Evolutionary conservation across 2,888 invertebrate species (phyloP).

Genomic region (Eilema caniola): DNA sequence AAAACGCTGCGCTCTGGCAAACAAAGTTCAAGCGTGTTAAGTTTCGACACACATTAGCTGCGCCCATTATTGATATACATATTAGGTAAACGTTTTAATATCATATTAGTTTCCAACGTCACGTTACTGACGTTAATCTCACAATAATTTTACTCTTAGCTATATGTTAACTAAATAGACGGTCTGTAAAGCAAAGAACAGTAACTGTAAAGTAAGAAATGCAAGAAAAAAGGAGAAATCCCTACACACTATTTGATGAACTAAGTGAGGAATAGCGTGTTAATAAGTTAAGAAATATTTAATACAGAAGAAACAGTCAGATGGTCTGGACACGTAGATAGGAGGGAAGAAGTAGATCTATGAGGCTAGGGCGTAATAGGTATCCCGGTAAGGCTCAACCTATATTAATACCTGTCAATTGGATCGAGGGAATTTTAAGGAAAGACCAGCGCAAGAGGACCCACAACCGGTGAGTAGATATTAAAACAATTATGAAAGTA

Average conservation of each 20-base stretch:
- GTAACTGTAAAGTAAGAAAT: not conserved
- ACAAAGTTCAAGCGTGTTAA: not conserved
- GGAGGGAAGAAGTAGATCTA: too few species aligned
- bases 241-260: not conserved
- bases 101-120: not conserved
- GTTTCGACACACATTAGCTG: not conserved
- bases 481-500: not conserved
- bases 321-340: too few species aligned
- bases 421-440: too few species aligned
- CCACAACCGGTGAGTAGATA: not conserved
- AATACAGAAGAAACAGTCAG: too few species aligned
- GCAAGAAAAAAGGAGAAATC: not conserved
- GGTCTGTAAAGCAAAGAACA: not conserved
- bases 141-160: not conserved
- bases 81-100: not conserved
- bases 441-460: not conserved
- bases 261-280: too few species aligned
- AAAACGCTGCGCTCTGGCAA: not conserved
- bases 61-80: not conserved
- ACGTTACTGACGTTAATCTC: not conserved
- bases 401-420: too few species aligned
- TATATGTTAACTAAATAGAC: not conserved
- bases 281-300: too few species aligned
- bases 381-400: too few species aligned
- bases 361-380: too few species aligned